Evolutionary conservation across 2,888 invertebrate genomes (phyloP).

Genomic region (Microchrysa polita): DNA sequence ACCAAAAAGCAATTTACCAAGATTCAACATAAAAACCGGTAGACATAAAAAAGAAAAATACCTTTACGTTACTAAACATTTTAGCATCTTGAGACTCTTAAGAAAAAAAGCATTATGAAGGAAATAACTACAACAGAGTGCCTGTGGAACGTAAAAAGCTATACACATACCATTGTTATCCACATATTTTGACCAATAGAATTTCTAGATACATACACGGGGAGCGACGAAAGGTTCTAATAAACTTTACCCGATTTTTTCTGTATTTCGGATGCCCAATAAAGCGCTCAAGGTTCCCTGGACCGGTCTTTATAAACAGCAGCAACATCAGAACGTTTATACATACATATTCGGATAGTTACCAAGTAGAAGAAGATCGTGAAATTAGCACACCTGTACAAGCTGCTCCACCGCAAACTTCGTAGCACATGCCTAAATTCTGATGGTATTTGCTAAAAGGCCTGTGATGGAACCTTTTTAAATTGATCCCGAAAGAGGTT

Average conservation of each 20-base stretch:
- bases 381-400: conserved; percentile 32
- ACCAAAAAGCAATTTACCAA: conserved; percentile 34
- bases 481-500: neutral
- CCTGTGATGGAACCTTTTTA: neutral
- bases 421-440: conserved; percentile 15
- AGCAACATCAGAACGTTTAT: too few species aligned
- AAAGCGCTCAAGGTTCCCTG: conserved; percentile 19
- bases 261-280: conserved; percentile 17
- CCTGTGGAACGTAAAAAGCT: conserved; percentile 14
- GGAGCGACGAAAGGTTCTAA: conserved; percentile 18
- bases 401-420: neutral
- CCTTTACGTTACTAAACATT: conserved; percentile 6
- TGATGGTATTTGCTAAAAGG: conserved; percentile 19
- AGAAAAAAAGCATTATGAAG: neutral
- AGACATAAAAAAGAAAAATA: conserved; percentile 6
- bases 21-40: conserved; percentile 6
- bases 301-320: neutral
- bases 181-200: conserved; percentile 23
- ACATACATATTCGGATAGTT: conserved; percentile 1
- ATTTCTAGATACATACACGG: too few species aligned
- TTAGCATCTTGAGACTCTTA: too few species aligned
- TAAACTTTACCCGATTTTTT: conserved; percentile 3
- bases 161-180: conserved; percentile 26
- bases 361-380: neutral
- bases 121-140: conserved; percentile 23